Evolutionary conservation across 2,113 vertebrate genomes (phyloP), one percentile per base, ranked within the genome.

Genomic region (Percina caprodes): DNA sequence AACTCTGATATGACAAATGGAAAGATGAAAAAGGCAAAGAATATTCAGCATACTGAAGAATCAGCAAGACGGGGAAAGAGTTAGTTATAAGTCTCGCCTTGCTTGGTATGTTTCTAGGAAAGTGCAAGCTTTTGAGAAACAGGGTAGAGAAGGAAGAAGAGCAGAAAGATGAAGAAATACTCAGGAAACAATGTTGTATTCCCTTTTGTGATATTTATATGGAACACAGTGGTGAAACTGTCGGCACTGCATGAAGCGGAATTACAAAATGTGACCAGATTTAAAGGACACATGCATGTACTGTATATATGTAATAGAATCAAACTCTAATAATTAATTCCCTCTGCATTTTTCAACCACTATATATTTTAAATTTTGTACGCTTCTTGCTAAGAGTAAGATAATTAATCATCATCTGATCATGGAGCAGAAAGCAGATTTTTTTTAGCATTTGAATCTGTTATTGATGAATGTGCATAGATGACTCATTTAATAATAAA

Each of bases 401-500:
- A 83, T 80, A 60, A 86, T 83, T 15, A 79, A 85, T 85, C 74
- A 82, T 80, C 73, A 24, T 52, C 24, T 63, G 54, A 71, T 75
- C 46, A 51, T 39, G 54, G 71, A 60, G 52, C 51, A 62, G 71
- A 65, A 71, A 74, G 65, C 52, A 9, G 55, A 82, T 68, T 81
- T 21, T 21, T 75, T 85, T 83, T 60, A 65, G 54, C 69, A 77
- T 84, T 86, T 83, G 77, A 84, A 81, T 80, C 69, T 54, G 49
- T 76, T 86, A 54, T 84, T 86, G 66, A 86, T 82, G 58, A 84
- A 86, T 74, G 70, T 69, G 48, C 48, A 46, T 15, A 3, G 72
- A 66, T 68, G 86, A 84, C 74, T 84, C 62, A 75, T 89, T 85
- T 82, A 59, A 83, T 74, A 77, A 81, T 56, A 73, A 88, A 80